Evolutionary conservation across 2,797 vertebrate species (phyloP), one percentile per base, ranked within the genome.

Genomic region (Liasis olivaceus): DNA sequence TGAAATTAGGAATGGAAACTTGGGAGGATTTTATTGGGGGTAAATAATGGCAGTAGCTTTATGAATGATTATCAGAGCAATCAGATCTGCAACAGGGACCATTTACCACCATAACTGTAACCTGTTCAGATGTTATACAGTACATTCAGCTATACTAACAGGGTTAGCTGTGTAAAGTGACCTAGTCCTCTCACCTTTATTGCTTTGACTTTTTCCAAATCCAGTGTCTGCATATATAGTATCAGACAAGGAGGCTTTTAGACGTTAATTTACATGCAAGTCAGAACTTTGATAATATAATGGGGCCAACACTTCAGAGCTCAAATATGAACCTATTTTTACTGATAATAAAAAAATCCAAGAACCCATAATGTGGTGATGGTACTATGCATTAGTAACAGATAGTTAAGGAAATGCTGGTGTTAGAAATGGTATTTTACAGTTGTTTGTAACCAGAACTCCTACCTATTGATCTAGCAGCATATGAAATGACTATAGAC

Each of bases 401-500:
- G 90, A 87, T 12, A 93, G 15, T 17, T 6, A 31, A 4, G 66
- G 2, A 2, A 64, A 94, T 5, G 88, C 12, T 85, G 0, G 0
- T 92, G 87, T 90, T 92, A 91, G 12, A 87, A 88, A 90, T 85
- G 91, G 92, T 0, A 64, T 26, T 36, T n/a, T 93, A 14, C 87
- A 59, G 84, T 13, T 22, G 0, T 89, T 36, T 14, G 9, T 93
- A 93, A 93, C 85, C 56, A 64, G 94, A 93, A 93, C 87, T 95
- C 94, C 85, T 94, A n/a, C 28, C 60, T 24, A 94, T 90, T 64
- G 85, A 88, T 93, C 51, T 31, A 64, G 14, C 42, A 9, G 17
- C 77, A 91, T 95, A 95, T 95, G 94, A 96, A 96, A 97, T 92
- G 95, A 93, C 94, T 90, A 93, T 87, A 88, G 91, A 51, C 93